Base-by-base conservation (phyloP, 2,113 vertebrate species). In the Dascyllus trimaculatus region DNA sequence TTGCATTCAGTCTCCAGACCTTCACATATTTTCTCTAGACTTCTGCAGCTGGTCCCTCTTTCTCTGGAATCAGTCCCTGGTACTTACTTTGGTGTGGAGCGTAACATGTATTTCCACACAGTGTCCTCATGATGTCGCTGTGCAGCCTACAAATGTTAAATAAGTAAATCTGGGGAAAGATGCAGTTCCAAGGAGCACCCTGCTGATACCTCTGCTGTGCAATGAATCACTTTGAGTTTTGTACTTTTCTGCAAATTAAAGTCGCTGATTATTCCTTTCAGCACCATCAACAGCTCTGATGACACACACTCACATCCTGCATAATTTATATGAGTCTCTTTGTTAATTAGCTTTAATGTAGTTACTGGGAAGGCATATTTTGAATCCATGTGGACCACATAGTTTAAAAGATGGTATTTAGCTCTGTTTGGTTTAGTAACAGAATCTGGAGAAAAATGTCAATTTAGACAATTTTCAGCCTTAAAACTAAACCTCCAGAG, bases 121-220 rank as follows among this genome's bases (percentile, higher is more conserved):
- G 4, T 61, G 49, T 70, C 89, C 89, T 86, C 80, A 52, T 4
- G 87, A 38, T 82, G 89, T 80, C 83, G 4, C 85, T 78, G 69
- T 75, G 78, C 18, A 81, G 21, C 24, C 71, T 24, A 35, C 19
- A 57, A 69, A 48, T 43, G 43, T 6, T 19, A 45, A 40, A 25
- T 24, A 19, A 78, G 75, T 19, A 3, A 26, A 56, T 70, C 53
- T 26, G n/a, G 21, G 29, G n/a, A 25, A 32, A 43, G 14, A 52
- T 14, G 25, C 1, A 26, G 15, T 24, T 32, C 4, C 4, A 24
- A 63, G 17, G 10, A 26, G 4, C 10, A 21, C 45, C 22, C 48
- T 52, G 40, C 43, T 29, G 32, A 1, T 8, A 22, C 29, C 38
- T 63, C 43, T 59, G 26, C 26, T 53, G 35, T 25, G 32, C 17